Conservation (phyloP, 2,797 vertebrate genomes). For the Chelonia mydas region DNA sequence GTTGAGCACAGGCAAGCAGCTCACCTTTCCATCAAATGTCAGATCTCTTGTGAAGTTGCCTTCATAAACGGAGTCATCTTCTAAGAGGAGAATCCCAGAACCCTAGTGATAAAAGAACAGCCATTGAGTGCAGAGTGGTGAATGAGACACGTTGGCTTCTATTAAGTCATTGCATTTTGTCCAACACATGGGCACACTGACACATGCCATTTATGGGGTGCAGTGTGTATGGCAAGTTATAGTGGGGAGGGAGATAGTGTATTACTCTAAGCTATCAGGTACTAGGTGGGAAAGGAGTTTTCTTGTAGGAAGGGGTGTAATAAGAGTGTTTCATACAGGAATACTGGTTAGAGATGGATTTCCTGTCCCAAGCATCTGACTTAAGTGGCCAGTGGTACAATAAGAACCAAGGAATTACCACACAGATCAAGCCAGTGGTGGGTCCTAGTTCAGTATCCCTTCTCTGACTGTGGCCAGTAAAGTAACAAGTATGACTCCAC, state of each 20-base stretch:
- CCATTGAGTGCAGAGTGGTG: fast-evolving
- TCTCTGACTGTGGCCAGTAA: not conserved
- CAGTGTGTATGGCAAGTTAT: fast-evolving
- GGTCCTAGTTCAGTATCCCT: not conserved
- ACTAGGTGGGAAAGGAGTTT: fast-evolving
- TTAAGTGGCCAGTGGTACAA: not conserved
- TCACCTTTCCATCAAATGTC: conserved; percentile 78
- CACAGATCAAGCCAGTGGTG: fast-evolving
- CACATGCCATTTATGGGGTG: not conserved
- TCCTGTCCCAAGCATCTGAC: not conserved
- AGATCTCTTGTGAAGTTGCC: conserved; percentile 82
- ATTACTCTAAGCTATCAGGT: not conserved
- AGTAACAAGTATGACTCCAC: not conserved
- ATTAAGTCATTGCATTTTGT: not conserved
- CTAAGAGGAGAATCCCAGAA: conserved; percentile 79
- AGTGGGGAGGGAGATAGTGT: not conserved
- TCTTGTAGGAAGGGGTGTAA: not conserved
- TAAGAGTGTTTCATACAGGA: not conserved
- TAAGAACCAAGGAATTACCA: fast-evolving
- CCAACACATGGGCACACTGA: not conserved
- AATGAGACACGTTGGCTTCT: not conserved
- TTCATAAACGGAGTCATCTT: conserved; percentile 81
- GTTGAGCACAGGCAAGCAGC: not conserved
- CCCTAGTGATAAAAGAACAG: conserved; percentile 71
- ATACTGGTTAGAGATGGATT: fast-evolving